These are phyloP conservation scores for Eublepharis macularius DNA, from an alignment of 2,113 vertebrate genomes.

Conservation along the genomic window DNA sequence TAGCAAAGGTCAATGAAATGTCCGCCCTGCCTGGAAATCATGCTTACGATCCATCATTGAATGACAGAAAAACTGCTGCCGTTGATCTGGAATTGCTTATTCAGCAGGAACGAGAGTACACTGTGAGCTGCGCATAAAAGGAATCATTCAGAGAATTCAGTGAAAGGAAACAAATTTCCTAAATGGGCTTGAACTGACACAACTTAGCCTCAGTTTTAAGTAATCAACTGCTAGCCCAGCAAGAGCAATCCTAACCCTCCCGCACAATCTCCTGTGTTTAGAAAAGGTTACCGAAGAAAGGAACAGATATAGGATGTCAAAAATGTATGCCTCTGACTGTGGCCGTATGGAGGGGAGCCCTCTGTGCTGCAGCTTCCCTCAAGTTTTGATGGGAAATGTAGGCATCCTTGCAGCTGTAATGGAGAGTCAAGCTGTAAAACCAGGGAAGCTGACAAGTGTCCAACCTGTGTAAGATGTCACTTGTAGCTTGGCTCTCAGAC, in stretches of 20 bases:
- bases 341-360: no score
- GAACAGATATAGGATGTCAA: neutral
- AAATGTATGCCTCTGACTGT: neutral
- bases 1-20: constrained; percentile 55
- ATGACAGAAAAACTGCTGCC: constrained; percentile 35
- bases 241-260: neutral
- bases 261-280: neutral
- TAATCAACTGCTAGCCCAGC: constrained; percentile 12
- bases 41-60: constrained; percentile 55
- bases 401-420: neutral
- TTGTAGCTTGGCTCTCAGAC: no score
- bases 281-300: neutral
- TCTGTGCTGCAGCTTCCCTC: neutral
- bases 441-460: no score
- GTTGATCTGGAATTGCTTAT: constrained; percentile 43
- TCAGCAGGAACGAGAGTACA: constrained; percentile 43
- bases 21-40: constrained; percentile 51
- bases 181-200: constrained; percentile 34
- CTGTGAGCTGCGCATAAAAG: neutral
- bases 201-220: constrained; percentile 22
- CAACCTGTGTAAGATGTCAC: no score
- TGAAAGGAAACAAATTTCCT: constrained; percentile 39
- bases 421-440: no score
- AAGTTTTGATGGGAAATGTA: no score
- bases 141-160: constrained; percentile 11